phyloP scores from a whole-genome alignment of 1,140 invertebrate species.

The Aplysia californica region DNA sequence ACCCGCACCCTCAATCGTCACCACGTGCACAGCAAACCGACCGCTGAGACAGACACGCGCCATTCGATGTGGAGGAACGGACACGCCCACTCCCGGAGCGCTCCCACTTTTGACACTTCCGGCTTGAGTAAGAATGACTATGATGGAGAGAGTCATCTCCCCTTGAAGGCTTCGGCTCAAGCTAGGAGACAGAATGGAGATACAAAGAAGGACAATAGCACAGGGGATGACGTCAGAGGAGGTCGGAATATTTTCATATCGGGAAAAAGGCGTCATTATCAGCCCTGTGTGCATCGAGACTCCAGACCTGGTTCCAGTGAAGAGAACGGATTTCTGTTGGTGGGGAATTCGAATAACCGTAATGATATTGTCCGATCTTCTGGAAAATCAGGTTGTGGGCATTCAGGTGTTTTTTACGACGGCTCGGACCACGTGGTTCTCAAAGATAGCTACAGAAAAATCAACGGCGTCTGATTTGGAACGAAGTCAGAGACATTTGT shows the following conservation, averaged over 20 bases:
- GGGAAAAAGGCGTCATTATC: not conserved
- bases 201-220: not conserved
- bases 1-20: not conserved
- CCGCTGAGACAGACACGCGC: not conserved
- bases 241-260: not conserved
- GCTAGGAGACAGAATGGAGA: too few species aligned
- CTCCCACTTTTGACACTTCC: not conserved
- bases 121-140: not conserved
- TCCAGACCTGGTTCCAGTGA: not conserved
- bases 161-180: too few species aligned
- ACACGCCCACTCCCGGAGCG: not conserved
- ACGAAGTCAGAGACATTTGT: too few species aligned
- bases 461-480: too few species aligned
- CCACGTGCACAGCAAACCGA: not conserved
- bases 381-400: too few species aligned
- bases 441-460: too few species aligned
- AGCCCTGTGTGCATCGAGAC: not conserved
- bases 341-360: too few species aligned
- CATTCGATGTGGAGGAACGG: slow-evolving; percentile 6
- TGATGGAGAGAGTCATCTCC: not conserved
- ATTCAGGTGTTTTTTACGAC: too few species aligned
- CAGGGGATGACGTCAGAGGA: not conserved
- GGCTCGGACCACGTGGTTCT: too few species aligned
- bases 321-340: too few species aligned
- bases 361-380: too few species aligned